Base-by-base conservation (phyloP, 2,113 vertebrate species). In the Vireo altiloquus region DNA sequence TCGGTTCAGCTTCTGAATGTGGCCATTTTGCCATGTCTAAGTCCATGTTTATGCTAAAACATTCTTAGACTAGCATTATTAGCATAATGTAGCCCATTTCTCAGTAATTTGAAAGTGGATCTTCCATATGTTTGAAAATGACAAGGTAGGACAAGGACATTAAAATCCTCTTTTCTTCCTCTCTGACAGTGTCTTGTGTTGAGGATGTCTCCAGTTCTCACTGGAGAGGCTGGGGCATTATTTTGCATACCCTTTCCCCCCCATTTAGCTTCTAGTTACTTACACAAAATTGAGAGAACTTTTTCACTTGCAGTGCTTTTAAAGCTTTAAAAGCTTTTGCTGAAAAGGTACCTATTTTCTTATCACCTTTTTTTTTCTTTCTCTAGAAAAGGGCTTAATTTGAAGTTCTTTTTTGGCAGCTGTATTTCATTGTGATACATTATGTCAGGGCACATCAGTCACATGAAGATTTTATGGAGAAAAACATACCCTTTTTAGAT, bases 241-340 rank as follows among this genome's bases (percentile, higher is more conserved):
- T 96, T 96, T 98, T 96, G 74, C 68, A 69, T 89, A 96, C 86
- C 94, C 95, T 95, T 96, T 96, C 13, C 69, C 84, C 91, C 60
- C 87, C 85, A 90, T 97, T 95, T 93, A 92, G 49, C 96, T 97
- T 96, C 88, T 85, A 92, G 95, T 94, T 93, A 88, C 85, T 88
- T 96, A 89, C 95, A 93, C 72, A 96, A 97, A 97, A 97, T 90
- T 86, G 91, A 95, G 84, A 91, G 96, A 97, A 96, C 79, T 95
- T 97, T 94, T 96, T 92, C 87, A 95, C 66, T 83, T 95, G 86
- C 94, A 0, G 1, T 90, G 94, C 95, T 96, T 97, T 94, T 96
- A 96, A 96, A 91, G 90, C 89, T 94, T 94, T 96, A 96, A 97
- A 97, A 97, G 95, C 91, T 96, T 93, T 95, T 93, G 92, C 96